Conservation (phyloP, 2,797 vertebrate species). For the Lagodon rhomboides region DNA sequence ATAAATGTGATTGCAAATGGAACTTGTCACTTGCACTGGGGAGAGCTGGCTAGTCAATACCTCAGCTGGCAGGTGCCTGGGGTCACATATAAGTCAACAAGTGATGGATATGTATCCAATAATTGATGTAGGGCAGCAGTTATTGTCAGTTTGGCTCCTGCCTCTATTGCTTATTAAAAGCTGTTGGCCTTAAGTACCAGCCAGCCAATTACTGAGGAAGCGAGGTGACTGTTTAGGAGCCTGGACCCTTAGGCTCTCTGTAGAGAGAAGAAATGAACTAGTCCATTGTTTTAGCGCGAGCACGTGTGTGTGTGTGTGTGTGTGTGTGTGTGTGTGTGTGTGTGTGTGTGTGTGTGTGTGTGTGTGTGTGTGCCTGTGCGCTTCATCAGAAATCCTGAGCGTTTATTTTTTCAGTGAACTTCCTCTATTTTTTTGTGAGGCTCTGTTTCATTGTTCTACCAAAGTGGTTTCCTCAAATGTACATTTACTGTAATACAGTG, state of each 20-base stretch:
- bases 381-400: conserved; percentile 51
- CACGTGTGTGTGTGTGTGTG: conserved; percentile 23
- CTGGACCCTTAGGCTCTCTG: conserved; percentile 67
- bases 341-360: conserved; percentile 27
- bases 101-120: conserved; percentile 91
- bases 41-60: conserved; percentile 86
- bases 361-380: conserved; percentile 23
- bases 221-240: conserved; percentile 76
- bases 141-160: conserved; percentile 88
- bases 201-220: conserved; percentile 84
- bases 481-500: conserved; percentile 69
- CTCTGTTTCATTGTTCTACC: conserved; percentile 78
- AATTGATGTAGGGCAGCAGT: conserved; percentile 89
- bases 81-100: conserved; percentile 88
- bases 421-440: conserved; percentile 64
- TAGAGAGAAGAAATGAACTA: conserved; percentile 56
- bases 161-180: conserved; percentile 90
- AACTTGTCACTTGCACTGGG: conserved; percentile 88
- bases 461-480: conserved; percentile 80
- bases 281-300: conserved; percentile 69
- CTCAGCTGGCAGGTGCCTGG: conserved; percentile 87
- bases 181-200: conserved; percentile 89
- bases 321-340: conserved; percentile 14
- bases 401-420: conserved; percentile 73
- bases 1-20: conserved; percentile 91